These are phyloP conservation scores for Margarornis squamiger DNA, from an alignment of 2,797 vertebrate species.

Conservation along the genomic window DNA sequence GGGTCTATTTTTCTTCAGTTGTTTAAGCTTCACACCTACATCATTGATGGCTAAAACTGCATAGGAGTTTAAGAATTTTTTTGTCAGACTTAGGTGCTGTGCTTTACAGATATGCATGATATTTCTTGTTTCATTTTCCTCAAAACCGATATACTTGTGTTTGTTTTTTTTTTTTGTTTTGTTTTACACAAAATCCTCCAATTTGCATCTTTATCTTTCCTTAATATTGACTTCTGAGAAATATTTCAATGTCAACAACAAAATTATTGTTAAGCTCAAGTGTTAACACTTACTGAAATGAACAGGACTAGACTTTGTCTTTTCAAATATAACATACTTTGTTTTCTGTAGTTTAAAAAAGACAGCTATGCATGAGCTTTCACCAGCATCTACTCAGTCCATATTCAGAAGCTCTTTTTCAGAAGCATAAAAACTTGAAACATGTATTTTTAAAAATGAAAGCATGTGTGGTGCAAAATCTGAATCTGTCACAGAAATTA, in stretches of 20 bases:
- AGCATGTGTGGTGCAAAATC: conserved; percentile 44
- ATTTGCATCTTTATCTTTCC: neutral
- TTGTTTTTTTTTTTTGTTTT: too few relatives aligned
- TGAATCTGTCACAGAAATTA: conserved; percentile 39
- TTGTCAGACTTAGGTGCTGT: neutral
- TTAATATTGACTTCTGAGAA: neutral
- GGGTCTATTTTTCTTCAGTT: neutral
- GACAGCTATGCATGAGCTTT: neutral
- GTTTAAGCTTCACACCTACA: neutral
- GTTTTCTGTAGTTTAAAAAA: neutral
- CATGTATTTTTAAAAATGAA: conserved; percentile 35
- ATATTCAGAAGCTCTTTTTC: conserved; percentile 52
- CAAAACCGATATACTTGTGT: neutral
- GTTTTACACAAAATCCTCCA: accelerated
- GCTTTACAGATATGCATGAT: neutral
- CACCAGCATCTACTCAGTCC: neutral
- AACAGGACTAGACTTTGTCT: neutral
- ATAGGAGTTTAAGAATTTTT: neutral
- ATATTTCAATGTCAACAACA: neutral
- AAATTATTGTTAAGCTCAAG: neutral
- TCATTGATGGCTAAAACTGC: neutral
- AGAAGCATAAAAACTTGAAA: conserved; percentile 39
- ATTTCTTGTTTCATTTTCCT: neutral
- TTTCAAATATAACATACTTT: neutral
- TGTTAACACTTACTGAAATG: neutral